These are phyloP conservation scores for Oncopodura yosiiana DNA, from an alignment of 1,140 invertebrate species.

Conservation along the genomic window DNA sequence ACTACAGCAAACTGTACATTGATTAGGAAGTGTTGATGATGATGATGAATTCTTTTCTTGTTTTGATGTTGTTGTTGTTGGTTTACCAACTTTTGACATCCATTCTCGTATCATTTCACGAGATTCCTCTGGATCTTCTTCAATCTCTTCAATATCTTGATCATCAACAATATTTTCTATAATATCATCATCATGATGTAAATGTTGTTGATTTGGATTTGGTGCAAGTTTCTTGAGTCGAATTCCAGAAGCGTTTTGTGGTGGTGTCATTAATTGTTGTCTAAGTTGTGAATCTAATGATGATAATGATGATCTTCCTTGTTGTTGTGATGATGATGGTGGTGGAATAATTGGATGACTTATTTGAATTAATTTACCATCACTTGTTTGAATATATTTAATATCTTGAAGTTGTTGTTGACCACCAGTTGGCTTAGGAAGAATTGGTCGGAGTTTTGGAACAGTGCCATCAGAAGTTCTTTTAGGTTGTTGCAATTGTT, in stretches of 20 bases:
- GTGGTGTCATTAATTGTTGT: too few relatives aligned
- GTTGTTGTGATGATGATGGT: too few relatives aligned
- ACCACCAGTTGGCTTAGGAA: neutral
- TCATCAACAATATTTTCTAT: constrained; percentile 1
- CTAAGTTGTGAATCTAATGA: too few relatives aligned
- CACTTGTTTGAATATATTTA: neutral
- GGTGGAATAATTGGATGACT: too few relatives aligned
- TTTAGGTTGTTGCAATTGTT: neutral
- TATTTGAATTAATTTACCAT: neutral
- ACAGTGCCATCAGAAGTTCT: neutral
- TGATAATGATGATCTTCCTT: too few relatives aligned
- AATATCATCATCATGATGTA: neutral
- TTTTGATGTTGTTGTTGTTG: neutral
- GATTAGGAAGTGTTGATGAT: neutral
- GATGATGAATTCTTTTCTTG: neutral
- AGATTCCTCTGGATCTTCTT: neutral
- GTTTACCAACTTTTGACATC: constrained; percentile 23
- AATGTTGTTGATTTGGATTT: too few relatives aligned
- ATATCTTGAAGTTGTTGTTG: neutral
- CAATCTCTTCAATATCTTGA: constrained; percentile 3
- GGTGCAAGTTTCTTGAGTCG: too few relatives aligned
- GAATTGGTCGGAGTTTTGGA: constrained; percentile 2
- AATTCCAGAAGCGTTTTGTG: too few relatives aligned
- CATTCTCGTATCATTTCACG: constrained; percentile 21
- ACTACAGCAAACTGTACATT: constrained; percentile 23